Percentiles rank a stretch among this genome's conserved stretches.
These are phyloP conservation scores for Calosoma granatense DNA, from an alignment of 1,140 invertebrate species.

Conservation along the genomic window DNA sequence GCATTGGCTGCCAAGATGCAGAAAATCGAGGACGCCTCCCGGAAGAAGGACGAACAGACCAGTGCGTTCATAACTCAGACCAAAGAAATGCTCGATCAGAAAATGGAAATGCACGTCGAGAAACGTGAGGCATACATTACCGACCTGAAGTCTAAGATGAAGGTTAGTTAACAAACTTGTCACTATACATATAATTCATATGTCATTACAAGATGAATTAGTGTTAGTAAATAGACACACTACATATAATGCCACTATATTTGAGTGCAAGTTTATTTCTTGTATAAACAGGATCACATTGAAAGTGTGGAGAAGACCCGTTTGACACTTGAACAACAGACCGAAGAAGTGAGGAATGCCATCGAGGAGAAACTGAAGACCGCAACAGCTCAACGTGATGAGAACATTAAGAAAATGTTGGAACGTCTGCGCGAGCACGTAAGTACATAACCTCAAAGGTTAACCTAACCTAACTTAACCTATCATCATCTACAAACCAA, in stretches of 20 bases:
- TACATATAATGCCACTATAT: no score
- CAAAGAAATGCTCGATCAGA: conserved; percentile 75
- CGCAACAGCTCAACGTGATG: conserved; percentile 73
- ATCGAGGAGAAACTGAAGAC: conserved; percentile 77
- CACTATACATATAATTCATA: no score
- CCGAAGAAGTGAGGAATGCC: conserved; percentile 66
- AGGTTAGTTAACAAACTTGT: conserved; percentile 47
- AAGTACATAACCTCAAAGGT: conserved; percentile 42
- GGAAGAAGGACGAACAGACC: conserved; percentile 79
- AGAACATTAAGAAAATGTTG: conserved; percentile 78
- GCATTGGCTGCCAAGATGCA: conserved; percentile 67
- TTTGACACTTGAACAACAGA: conserved; percentile 68
- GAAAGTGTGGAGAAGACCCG: conserved; percentile 77
- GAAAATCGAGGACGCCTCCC: conserved; percentile 81
- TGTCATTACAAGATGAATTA: no score
- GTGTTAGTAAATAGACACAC: no score
- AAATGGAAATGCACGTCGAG: conserved; percentile 78
- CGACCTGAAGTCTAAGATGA: conserved; percentile 75
- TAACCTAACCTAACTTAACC: conserved; percentile 13
- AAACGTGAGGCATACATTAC: conserved; percentile 82
- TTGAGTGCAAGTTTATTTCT: conserved; percentile 12
- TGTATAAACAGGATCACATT: conserved; percentile 48
- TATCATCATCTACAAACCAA: background rate
- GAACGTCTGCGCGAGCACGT: conserved; percentile 84
- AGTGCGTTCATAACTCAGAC: conserved; percentile 72